Evolutionary conservation across 2,113 vertebrate genomes (phyloP), one percentile per base, ranked within the genome.

Genomic region (Setophaga coronata): DNA sequence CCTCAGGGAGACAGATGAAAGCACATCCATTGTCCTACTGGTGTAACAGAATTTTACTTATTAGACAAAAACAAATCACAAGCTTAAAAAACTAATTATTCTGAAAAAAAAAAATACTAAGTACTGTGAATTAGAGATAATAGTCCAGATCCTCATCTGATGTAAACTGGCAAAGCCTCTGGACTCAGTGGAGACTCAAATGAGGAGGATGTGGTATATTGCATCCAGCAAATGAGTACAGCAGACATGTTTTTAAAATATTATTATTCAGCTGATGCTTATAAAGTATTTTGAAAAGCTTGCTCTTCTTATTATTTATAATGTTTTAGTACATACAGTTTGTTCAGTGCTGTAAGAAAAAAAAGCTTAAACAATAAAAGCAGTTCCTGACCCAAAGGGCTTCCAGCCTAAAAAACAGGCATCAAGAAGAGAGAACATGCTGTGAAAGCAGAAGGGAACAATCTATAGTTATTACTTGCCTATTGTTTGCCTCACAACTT

Each of bases 381-480:
- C 77, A 71, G 87, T 71, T 95, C 80, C 76, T 86, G 64, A 96
- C 79, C 85, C 65, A 42, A 70, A 86, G 80, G 77, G 92, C 57
- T 96, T 92, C 66, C 72, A 93, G 48, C 36, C 86, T 92, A 20
- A 97, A 95, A 93, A 66, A 40, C 72, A 94, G 80, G 76, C 76
- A 95, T 89, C 73, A 60, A 60, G 64, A 95, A 81, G 36, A 94
- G 62, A 93, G 85, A 90, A 87, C 85, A 90, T 11, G 61, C 93
- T 92, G 88, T 95, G 93, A 92, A 95, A 93, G 61, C 10, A 3
- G 76, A 96, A 91, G 36, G 66, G 85, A 94, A 89, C 72, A 86
- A 45, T 48, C 80, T 74, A 48, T 71, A 80, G 79, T 66, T 96
- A 96, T 92, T 92, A 90, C 42, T 67, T 0, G 0, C 78, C 79